A percentile compares a stretch with the other conserved stretches of the same genome.
Conservation (phyloP, 1,140 invertebrate genomes). For the Varroa destructor region DNA sequence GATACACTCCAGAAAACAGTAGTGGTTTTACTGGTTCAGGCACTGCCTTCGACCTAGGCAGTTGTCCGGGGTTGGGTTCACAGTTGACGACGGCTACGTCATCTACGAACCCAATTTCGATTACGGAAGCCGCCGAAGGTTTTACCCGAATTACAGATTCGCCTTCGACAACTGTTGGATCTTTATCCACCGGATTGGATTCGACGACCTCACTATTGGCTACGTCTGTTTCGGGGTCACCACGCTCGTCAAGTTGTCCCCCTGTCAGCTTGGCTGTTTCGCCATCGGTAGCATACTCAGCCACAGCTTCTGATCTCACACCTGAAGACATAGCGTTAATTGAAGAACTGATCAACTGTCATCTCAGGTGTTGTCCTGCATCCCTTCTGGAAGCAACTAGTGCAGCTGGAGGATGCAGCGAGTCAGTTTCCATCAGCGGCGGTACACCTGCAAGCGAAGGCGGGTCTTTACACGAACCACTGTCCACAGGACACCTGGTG, state of each 20-base stretch:
- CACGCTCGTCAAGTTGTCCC: neutral
- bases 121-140: too few species aligned
- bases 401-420: neutral
- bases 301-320: slow-evolving; percentile 23
- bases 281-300: neutral
- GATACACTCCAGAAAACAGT: too few species aligned
- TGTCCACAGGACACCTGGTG: neutral
- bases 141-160: too few species aligned
- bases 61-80: neutral
- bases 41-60: neutral
- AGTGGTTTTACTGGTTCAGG: too few species aligned
- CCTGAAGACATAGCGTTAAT: slow-evolving; percentile 33
- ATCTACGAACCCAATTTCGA: neutral
- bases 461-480: neutral
- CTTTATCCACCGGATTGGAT: too few species aligned
- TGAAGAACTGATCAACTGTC: slow-evolving; percentile 33
- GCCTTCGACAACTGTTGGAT: too few species aligned
- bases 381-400: slow-evolving; percentile 30
- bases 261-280: neutral
- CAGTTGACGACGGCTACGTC: neutral
- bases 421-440: neutral
- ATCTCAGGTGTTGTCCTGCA: slow-evolving; percentile 33
- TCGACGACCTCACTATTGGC: neutral
- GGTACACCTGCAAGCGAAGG: neutral
- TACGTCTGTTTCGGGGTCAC: neutral